phyloP scores from a whole-genome alignment of 2,888 invertebrate species.

The Ornithoptera alexandrae region DNA sequence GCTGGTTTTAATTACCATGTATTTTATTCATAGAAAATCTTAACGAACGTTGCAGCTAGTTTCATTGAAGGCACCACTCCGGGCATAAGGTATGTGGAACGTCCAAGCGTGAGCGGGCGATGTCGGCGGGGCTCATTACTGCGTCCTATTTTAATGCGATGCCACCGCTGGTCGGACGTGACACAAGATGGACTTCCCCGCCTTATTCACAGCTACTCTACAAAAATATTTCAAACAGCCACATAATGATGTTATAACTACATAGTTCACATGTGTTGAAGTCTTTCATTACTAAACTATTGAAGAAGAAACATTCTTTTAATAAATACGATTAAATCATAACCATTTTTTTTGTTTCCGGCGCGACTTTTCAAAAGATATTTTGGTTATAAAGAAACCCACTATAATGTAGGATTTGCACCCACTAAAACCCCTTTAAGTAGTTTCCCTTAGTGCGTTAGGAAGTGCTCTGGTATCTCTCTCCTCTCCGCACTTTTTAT shows the following conservation, averaged over 20 bases:
- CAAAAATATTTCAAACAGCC: constrained; percentile 11
- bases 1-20: constrained; percentile 6
- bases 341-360: too few relatives aligned
- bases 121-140: constrained; percentile 25
- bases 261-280: background rate
- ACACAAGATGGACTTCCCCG: constrained; percentile 15
- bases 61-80: constrained; percentile 8
- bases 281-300: background rate
- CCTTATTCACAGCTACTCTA: constrained; percentile 5
- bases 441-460: too few relatives aligned
- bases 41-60: background rate
- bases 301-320: too few relatives aligned
- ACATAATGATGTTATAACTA: constrained; percentile 1
- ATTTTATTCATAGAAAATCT: constrained; percentile 9
- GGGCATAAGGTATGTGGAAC: constrained; percentile 7
- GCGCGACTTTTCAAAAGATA: too few relatives aligned
- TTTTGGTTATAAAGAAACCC: too few relatives aligned
- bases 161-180: constrained; percentile 21
- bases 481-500: too few relatives aligned
- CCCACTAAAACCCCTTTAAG: too few relatives aligned
- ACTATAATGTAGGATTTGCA: too few relatives aligned
- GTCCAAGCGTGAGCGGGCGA: constrained; percentile 13
- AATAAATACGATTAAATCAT: too few relatives aligned
- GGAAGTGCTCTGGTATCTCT: too few relatives aligned
- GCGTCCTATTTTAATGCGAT: constrained; percentile 25